Base-by-base conservation (phyloP, 2,888 invertebrate genomes). In the Callyntrura guangdongensis region DNA sequence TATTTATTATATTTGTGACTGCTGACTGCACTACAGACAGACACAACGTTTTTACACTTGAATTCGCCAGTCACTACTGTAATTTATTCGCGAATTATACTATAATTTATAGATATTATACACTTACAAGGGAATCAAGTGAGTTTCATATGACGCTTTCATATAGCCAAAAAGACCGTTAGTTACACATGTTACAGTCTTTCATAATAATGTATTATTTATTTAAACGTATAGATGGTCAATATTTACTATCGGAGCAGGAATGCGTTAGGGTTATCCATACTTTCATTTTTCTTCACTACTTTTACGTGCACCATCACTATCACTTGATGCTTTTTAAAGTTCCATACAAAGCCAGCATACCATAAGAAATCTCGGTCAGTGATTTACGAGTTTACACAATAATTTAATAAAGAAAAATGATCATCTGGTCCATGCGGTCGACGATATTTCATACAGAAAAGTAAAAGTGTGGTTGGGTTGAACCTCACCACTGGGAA, bases 371-470 rank as follows among this genome's bases (percentile, higher is more conserved):
- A 64, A 69, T n/a, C 47, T 25, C n/a, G n/a, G n/a, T 74, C 49
- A 6, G 74, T 74, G 49, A 74, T 74, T 49, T 74, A 74, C 49
- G 17, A 49, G 72, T 45, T 49, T 49, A 14, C 14, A 20, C 22
- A 49, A 49, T 22, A 74, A 47, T 74, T 74, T 74, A 74, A 74
- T 74, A 74, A 74, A 49, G 67, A 74, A 12, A 14, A 49, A 74
- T 74, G 49, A 22, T n/a, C 17, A n/a, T n/a, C 36, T 45, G 17
- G 36, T 36, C n/a, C 45, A 45, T 45, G 45, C 45, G 69, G 69
- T 72, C 17, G 4, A 72, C 9, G 14, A 45, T 17, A 72, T 45
- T 45, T 45, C 69, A 72, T 72, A 45, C 14, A 20, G 5, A 14
- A 17, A 72, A 64, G 56, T 56, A 12, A 17, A 2, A 36, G 36